A percentile compares a stretch with the other conserved stretches of the same genome.
These are phyloP conservation scores for Drosophila incognita DNA, from an alignment of 2,888 invertebrate species.

Conservation along the genomic window DNA sequence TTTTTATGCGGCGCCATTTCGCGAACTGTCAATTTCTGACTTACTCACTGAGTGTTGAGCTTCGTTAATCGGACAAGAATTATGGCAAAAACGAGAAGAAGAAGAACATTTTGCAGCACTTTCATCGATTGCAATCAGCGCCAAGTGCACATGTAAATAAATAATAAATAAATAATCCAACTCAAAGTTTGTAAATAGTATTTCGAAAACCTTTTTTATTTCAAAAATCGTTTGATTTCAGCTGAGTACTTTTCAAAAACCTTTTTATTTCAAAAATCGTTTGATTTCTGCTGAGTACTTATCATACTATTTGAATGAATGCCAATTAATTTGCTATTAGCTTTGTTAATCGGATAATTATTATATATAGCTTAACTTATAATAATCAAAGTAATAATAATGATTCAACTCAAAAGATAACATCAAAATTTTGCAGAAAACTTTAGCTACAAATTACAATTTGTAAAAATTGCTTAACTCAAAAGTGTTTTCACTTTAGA, in stretches of 20 bases:
- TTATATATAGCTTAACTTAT: rapidly evolving
- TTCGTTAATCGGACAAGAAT: constrained; percentile 25
- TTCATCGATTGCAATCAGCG: constrained; percentile 36
- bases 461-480: not conserved
- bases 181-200: constrained; percentile 1
- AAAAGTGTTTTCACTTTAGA: too few relatives aligned
- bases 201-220: not conserved
- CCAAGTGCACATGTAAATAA: constrained; percentile 10
- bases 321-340: not conserved
- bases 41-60: constrained; percentile 11
- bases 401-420: not conserved
- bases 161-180: not conserved
- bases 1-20: constrained; percentile 52
- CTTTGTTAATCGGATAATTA: constrained; percentile 7
- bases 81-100: constrained; percentile 15
- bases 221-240: not conserved
- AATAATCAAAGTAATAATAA: not conserved
- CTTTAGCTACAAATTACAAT: not conserved
- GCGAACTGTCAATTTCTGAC: constrained; percentile 25
- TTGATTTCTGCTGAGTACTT: not conserved
- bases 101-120: constrained; percentile 14
- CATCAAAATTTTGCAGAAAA: not conserved
- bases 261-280: not conserved
- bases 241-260: not conserved
- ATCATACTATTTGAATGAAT: not conserved